Conservation (phyloP, 2,797 vertebrate species). For the Schizopygopsis pylzovi region DNA sequence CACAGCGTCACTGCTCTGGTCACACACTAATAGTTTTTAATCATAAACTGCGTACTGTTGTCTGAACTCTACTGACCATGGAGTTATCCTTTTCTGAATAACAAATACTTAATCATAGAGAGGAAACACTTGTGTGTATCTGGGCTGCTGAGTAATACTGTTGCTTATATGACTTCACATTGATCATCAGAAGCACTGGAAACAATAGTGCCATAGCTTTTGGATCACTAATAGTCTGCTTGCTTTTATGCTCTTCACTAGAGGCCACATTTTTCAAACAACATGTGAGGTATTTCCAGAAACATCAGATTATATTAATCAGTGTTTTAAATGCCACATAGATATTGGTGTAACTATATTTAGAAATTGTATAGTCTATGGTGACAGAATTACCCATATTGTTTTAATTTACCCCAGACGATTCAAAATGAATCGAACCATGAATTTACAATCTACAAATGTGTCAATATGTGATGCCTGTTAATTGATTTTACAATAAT, state of each 20-base stretch:
- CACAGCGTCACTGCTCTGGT: neutral
- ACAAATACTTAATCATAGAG: neutral
- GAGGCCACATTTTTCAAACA: neutral
- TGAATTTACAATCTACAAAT: neutral
- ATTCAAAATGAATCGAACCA: neutral
- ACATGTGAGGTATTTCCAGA: neutral
- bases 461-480: neutral
- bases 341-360: neutral
- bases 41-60: neutral
- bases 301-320: neutral
- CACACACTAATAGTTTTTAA: constrained; percentile 17
- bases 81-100: constrained; percentile 8
- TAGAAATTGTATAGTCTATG: neutral
- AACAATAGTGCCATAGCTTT: too few relatives aligned
- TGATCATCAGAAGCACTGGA: neutral
- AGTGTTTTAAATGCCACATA: neutral
- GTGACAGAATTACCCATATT: neutral
- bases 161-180: neutral
- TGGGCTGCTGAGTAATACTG: neutral
- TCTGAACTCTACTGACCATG: constrained; percentile 7
- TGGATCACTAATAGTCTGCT: neutral
- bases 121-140: neutral
- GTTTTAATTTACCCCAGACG: neutral
- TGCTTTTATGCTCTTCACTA: neutral
- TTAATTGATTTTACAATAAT: neutral